Percentiles rank a stretch among this genome's conserved stretches.
Conservation (phyloP, 2,113 vertebrate genomes). For the Ceyx cyanopectus region DNA sequence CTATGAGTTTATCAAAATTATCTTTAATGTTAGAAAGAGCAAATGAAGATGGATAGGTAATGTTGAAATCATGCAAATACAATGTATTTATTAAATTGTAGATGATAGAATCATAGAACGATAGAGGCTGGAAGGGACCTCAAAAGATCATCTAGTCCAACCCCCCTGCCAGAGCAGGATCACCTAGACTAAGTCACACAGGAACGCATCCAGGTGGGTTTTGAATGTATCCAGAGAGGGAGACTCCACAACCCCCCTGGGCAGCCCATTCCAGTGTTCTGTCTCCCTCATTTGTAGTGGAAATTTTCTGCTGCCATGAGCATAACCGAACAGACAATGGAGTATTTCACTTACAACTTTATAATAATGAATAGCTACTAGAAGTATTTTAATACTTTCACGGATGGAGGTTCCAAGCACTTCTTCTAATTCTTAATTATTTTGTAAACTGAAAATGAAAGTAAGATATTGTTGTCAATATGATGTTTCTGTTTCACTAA, state of each 20-base stretch:
- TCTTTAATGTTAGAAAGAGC: neutral
- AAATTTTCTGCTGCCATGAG: neutral
- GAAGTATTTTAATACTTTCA: neutral
- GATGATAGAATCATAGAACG: neutral
- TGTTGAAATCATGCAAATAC: neutral
- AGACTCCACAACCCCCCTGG: no score
- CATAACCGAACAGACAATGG: neutral
- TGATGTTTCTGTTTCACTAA: neutral
- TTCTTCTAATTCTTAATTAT: neutral
- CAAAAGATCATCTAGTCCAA: no score
- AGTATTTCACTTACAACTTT: neutral
- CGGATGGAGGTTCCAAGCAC: neutral
- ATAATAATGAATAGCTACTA: neutral
- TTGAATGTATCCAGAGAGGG: no score
- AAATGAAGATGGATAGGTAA: neutral
- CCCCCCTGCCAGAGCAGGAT: no score
- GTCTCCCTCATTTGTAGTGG: no score
- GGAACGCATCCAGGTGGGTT: no score
- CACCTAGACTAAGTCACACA: no score
- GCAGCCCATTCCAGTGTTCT: no score
- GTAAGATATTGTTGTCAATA: neutral
- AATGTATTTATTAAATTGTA: neutral
- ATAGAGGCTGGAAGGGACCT: no score
- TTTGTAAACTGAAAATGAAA: neutral
- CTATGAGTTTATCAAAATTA: neutral